Conservation (phyloP, 2,113 vertebrate species). For the Centropristis striata region DNA sequence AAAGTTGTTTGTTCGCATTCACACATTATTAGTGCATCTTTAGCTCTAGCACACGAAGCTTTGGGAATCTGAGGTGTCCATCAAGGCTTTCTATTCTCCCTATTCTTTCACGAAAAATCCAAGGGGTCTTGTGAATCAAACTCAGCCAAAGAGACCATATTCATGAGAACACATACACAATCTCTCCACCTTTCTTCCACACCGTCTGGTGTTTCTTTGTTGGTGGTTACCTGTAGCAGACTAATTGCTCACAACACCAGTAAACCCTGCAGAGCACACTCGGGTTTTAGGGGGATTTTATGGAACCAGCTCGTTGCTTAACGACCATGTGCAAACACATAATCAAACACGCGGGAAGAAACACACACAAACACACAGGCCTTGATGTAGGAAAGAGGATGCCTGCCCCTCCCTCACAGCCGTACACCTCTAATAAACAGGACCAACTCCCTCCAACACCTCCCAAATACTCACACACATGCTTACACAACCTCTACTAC, state of each 20-base stretch:
- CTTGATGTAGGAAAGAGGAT: constrained; percentile 62
- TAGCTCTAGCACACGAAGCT: neutral
- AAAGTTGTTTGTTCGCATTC: neutral
- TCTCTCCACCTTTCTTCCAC: neutral
- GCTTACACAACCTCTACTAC: constrained; percentile 80
- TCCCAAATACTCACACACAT: constrained; percentile 74
- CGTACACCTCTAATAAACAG: constrained; percentile 64
- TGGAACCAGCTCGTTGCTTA: constrained; percentile 60
- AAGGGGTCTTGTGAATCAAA: constrained; percentile 16
- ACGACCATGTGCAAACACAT: constrained; percentile 74
- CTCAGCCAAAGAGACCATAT: neutral
- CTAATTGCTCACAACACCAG: constrained; percentile 71
- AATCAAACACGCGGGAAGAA: constrained; percentile 61
- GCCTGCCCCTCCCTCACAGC: constrained; percentile 50
- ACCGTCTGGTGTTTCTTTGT: constrained; percentile 25
- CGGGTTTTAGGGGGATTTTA: constrained; percentile 71
- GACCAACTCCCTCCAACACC: constrained; percentile 42
- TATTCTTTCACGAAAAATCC: constrained; percentile 14
- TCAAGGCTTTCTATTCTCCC: neutral
- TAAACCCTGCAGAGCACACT: constrained; percentile 54
- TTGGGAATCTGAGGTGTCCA: neutral
- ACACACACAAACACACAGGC: constrained; percentile 49
- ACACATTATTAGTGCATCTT: no score
- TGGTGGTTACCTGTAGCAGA: constrained; percentile 46
- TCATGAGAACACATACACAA: neutral